These are phyloP conservation scores for Megalurothrips usitatus DNA, from an alignment of 2,888 invertebrate genomes.

Conservation along the genomic window DNA sequence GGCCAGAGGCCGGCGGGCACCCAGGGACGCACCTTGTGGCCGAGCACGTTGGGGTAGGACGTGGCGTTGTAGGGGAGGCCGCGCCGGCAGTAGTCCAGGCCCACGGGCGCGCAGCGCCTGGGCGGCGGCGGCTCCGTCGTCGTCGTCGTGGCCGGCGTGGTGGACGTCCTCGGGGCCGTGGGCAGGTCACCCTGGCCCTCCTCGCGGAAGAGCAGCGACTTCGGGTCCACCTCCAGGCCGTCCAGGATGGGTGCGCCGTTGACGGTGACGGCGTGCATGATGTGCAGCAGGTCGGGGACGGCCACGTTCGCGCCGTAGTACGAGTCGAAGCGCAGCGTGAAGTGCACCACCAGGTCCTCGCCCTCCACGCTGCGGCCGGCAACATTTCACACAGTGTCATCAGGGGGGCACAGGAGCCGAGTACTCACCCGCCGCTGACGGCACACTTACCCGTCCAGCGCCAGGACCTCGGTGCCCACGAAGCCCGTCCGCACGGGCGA, in stretches of 20 bases:
- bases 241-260: slow-evolving; percentile 43
- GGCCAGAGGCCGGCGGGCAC: neutral
- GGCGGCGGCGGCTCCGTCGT: slow-evolving; percentile 55
- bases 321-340: slow-evolving; percentile 80
- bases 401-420: no score
- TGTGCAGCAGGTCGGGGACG: slow-evolving; percentile 61
- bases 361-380: slow-evolving; percentile 55
- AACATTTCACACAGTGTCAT: no score
- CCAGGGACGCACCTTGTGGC: slow-evolving; percentile 52
- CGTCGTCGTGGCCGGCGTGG: slow-evolving; percentile 34
- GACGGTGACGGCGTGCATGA: slow-evolving; percentile 60
- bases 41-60: slow-evolving; percentile 76
- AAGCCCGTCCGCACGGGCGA: slow-evolving; percentile 72
- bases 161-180: neutral
- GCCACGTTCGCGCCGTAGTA: slow-evolving; percentile 57
- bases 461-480: slow-evolving; percentile 72
- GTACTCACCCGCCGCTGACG: no score
- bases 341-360: slow-evolving; percentile 73
- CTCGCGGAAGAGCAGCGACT: slow-evolving; percentile 30
- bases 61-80: slow-evolving; percentile 72
- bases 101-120: slow-evolving; percentile 63
- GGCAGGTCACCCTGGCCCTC: neutral
- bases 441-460: slow-evolving; percentile 71
- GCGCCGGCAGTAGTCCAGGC: slow-evolving; percentile 61
- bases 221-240: slow-evolving; percentile 28